Conservation (phyloP, 2,113 vertebrate species). For the Thalassarche chlororhynchos region DNA sequence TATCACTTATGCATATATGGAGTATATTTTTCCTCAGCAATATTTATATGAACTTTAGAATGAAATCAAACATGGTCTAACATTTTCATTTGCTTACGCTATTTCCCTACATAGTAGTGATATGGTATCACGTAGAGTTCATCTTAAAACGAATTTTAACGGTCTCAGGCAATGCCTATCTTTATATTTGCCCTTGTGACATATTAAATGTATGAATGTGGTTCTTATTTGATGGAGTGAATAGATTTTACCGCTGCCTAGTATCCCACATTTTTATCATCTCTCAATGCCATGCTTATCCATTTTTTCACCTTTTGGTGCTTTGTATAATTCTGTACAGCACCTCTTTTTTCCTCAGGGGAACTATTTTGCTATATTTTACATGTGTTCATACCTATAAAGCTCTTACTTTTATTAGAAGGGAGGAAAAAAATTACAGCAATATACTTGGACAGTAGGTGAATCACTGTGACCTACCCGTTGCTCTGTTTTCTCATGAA, state of each 20-base stretch:
- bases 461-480: slow-evolving; percentile 67
- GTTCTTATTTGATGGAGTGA: not conserved
- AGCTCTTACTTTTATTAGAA: slow-evolving; percentile 64
- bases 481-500: slow-evolving; percentile 79
- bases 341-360: slow-evolving; percentile 18
- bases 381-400: slow-evolving; percentile 49
- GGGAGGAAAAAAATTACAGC: not conserved
- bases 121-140: not conserved
- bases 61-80: not conserved
- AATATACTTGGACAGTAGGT: slow-evolving; percentile 57
- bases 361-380: slow-evolving; percentile 34
- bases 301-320: slow-evolving; percentile 5
- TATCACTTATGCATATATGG: not conserved
- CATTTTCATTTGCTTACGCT: not conserved
- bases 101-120: not conserved
- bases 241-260: not conserved
- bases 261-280: slow-evolving; percentile 36
- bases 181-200: not conserved
- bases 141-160: not conserved
- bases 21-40: not conserved
- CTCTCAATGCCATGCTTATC: slow-evolving; percentile 2
- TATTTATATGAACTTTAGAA: not conserved
- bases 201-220: not conserved
- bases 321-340: slow-evolving; percentile 17
- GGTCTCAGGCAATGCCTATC: not conserved